phyloP scores from a whole-genome alignment of 2,113 vertebrate genomes.

The Spea bombifrons region DNA sequence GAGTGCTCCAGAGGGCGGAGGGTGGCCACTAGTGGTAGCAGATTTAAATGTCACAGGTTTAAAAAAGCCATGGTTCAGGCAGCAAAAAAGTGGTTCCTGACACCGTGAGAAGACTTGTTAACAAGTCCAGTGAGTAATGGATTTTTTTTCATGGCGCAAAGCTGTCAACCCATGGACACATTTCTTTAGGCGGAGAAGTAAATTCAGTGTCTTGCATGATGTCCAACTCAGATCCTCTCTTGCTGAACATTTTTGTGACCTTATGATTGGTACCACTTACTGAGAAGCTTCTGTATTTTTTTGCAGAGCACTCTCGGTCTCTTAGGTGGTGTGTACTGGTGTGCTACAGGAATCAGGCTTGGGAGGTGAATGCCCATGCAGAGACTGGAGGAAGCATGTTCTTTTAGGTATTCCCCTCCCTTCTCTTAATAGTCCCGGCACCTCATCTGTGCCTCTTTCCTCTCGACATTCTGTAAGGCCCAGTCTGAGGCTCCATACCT shows the following conservation, averaged over 20 bases:
- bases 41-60: no score
- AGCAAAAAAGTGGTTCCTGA: no score
- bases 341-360: conserved; percentile 67
- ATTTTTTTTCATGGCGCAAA: no score
- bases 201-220: no score
- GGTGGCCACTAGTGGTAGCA: no score
- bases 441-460: conserved; percentile 81
- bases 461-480: conserved; percentile 70
- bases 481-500: conserved; percentile 90
- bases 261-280: neutral
- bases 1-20: no score
- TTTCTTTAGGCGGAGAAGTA: no score
- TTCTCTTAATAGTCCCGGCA: conserved; percentile 93
- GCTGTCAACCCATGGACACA: no score
- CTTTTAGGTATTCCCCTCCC: conserved; percentile 91
- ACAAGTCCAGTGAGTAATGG: no score
- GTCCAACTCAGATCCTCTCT: no score
- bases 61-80: no score
- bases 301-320: neutral
- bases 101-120: no score
- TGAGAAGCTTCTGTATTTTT: neutral
- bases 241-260: neutral
- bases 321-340: conserved; percentile 41
- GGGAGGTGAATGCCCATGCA: conserved; percentile 79
- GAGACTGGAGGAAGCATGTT: conserved; percentile 83